Evolutionary conservation across 1,140 invertebrate genomes (phyloP).

Genomic region (Plodia interpunctella): DNA sequence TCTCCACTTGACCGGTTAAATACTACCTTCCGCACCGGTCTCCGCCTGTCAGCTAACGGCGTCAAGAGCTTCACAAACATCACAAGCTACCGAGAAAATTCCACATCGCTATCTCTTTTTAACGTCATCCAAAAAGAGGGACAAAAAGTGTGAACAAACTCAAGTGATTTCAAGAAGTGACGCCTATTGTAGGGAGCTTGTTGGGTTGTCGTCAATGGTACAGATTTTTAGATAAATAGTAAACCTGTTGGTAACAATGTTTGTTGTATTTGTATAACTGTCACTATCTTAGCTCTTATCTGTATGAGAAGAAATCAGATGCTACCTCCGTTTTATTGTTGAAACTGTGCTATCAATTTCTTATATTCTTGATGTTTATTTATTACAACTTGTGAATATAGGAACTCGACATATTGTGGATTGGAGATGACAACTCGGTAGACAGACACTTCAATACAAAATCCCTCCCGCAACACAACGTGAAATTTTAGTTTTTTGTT

Average conservation of each 20-base stretch:
- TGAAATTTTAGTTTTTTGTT: too few species aligned
- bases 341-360: neutral
- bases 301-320: too few species aligned
- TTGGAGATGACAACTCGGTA: too few species aligned
- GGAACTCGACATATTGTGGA: too few species aligned
- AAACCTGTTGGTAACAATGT: neutral
- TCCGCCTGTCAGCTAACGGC: slow-evolving; percentile 22
- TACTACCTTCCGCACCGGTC: slow-evolving; percentile 15
- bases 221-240: slow-evolving; percentile 18
- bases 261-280: neutral
- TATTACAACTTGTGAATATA: too few species aligned
- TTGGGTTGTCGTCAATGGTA: slow-evolving; percentile 11
- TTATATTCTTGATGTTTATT: neutral
- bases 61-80: slow-evolving; percentile 37
- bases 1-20: neutral
- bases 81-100: slow-evolving; percentile 56
- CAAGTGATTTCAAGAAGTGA: slow-evolving; percentile 19
- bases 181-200: neutral
- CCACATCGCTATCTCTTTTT: slow-evolving; percentile 32
- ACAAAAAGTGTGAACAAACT: slow-evolving; percentile 43
- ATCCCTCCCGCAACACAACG: too few species aligned
- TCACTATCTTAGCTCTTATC: neutral
- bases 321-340: too few species aligned
- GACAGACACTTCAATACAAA: too few species aligned
- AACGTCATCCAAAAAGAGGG: neutral